Percentiles rank a stretch among this genome's conserved stretches.
phyloP scores from a whole-genome alignment of 2,888 invertebrate species.

The Eupithecia tripunctaria region DNA sequence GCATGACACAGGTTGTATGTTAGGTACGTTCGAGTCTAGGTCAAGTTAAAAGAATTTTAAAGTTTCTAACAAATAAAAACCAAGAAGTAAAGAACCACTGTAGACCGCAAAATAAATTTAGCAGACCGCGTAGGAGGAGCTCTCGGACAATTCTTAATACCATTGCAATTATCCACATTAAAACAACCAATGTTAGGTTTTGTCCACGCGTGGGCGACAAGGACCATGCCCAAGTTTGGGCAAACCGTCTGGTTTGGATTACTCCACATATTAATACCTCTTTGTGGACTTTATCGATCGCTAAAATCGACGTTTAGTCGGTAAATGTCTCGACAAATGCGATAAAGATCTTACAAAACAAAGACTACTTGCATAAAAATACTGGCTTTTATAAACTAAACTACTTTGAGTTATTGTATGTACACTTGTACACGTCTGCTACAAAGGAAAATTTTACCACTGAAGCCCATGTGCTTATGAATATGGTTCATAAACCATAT shows the following conservation, averaged over 20 bases:
- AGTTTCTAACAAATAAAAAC: constrained; percentile 8
- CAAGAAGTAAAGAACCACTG: constrained; percentile 6
- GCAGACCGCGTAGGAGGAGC: constrained; percentile 62
- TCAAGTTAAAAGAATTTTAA: neutral
- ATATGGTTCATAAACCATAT: too few relatives aligned
- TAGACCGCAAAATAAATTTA: constrained; percentile 27
- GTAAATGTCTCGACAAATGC: constrained; percentile 38
- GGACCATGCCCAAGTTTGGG: constrained; percentile 73
- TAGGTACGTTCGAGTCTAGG: neutral
- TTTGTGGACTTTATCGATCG: constrained; percentile 52
- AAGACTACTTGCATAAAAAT: constrained; percentile 22
- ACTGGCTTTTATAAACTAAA: neutral
- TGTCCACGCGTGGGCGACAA: constrained; percentile 70
- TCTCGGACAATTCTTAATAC: constrained; percentile 72
- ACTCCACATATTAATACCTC: constrained; percentile 59
- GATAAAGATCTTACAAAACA: constrained; percentile 36
- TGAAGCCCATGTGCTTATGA: neutral
- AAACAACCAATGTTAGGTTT: constrained; percentile 68
- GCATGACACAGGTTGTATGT: too few relatives aligned
- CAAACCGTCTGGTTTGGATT: constrained; percentile 67
- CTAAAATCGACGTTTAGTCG: constrained; percentile 40
- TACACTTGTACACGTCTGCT: neutral
- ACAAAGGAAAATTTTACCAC: neutral
- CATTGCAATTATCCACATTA: constrained; percentile 78
- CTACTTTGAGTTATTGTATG: neutral